phyloP scores from a whole-genome alignment of 1,140 invertebrate genomes.

The Probaryconus sp. region DNA sequence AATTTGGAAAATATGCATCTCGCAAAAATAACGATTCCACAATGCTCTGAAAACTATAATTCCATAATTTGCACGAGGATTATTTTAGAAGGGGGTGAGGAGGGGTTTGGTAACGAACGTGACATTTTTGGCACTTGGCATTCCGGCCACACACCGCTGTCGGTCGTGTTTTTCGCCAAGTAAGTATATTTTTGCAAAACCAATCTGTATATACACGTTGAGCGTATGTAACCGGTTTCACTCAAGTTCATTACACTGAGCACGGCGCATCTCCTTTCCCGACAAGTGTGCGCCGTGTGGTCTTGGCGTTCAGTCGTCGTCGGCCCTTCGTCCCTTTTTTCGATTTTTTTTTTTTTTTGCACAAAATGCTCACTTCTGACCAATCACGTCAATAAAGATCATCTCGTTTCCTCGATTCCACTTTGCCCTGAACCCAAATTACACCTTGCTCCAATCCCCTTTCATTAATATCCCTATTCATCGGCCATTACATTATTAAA shows the following conservation, averaged over 20 bases:
- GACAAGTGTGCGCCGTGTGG: constrained; percentile 70
- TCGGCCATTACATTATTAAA: no score
- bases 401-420: constrained; percentile 32
- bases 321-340: constrained; percentile 68
- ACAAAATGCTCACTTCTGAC: constrained; percentile 20
- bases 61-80: no score
- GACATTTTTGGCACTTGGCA: constrained; percentile 47
- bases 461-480: constrained; percentile 14
- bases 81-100: no score
- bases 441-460: constrained; percentile 17
- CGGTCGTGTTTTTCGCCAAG: constrained; percentile 55
- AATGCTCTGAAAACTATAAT: no score
- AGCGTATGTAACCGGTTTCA: constrained; percentile 76
- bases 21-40: no score
- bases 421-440: constrained; percentile 19
- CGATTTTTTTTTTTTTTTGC: no score
- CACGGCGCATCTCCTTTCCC: constrained; percentile 75
- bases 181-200: constrained; percentile 67
- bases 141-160: constrained; percentile 51
- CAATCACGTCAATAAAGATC: constrained; percentile 35
- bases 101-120: neutral
- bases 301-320: constrained; percentile 54
- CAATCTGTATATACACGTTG: constrained; percentile 69
- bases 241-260: constrained; percentile 77
- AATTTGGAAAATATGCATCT: no score